Base-by-base conservation (phyloP, 2,888 invertebrate genomes). In the Amphipyra tragopoginis region DNA sequence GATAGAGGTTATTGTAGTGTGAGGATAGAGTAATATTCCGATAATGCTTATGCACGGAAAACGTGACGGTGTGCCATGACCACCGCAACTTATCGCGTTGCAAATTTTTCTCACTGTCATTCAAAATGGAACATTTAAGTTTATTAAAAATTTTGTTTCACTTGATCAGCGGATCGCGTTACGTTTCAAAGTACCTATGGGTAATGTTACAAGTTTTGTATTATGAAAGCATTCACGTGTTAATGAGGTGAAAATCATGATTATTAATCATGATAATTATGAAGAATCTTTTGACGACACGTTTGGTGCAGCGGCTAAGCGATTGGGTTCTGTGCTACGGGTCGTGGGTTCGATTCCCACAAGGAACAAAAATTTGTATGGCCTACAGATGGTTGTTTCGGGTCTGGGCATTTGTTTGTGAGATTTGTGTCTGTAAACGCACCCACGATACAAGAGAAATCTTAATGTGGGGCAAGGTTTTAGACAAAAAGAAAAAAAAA, bases 1-100 rank as follows among this genome's bases (percentile, higher is more conserved):
- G 11, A 60, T 64, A 78, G 13, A 29, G 48, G 29, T 39, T 14
- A 21, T 55, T 67, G 61, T 54, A 0, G 43, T 13, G 3, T 63
- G 50, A 21, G 14, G 26, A 26, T 14, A 0, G 7, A 1, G 34
- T n/a, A 34, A 33, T 44, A 43, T 67, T 52, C 48, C 47, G 74
- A 74, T 71, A 72, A 56, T 42, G 63, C 59, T 65, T 59, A 63
- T 61, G 54, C 52, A 56, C 9, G 26, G 15, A 36, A 65, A 78
- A 75, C 51, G 61, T 70, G 66, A 75, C 51, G 63, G 13, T n/a
- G 1, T 36, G 36, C 77, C 77, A 70, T 77, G 77, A 79, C 77
- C 77, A 77, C 61, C 77, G 55, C 79, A 77, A 77, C 44, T 21
- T 73, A 57, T 64, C 43, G 55, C 54, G 15, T 49, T 55, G 50